These are phyloP conservation scores for Proteles cristata DNA, from an alignment of 2,113 vertebrate species.

Conservation along the genomic window DNA sequence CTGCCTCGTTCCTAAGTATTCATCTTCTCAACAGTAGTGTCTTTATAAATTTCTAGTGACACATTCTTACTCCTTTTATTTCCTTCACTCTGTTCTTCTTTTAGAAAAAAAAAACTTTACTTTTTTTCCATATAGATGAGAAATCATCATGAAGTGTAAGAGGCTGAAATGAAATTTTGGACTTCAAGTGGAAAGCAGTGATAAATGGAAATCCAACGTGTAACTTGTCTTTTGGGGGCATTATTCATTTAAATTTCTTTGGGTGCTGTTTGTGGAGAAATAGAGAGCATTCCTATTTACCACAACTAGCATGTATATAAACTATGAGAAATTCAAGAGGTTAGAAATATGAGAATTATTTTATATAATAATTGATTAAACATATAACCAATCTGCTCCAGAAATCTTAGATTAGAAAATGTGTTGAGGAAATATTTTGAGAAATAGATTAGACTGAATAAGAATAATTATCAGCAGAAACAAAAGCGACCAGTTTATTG, in stretches of 20 bases:
- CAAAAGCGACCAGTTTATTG: background rate
- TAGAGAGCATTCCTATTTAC: background rate
- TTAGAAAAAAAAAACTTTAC: background rate
- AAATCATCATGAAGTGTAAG: background rate
- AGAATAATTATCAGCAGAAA: background rate
- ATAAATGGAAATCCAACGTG: background rate
- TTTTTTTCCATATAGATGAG: background rate
- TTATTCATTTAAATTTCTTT: background rate
- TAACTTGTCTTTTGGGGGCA: background rate
- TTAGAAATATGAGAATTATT: background rate
- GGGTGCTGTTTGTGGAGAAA: background rate
- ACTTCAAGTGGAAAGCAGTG: background rate
- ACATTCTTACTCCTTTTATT: background rate
- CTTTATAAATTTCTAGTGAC: background rate
- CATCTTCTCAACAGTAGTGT: background rate
- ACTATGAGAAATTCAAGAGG: background rate
- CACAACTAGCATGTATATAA: background rate
- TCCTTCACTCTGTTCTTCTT: background rate
- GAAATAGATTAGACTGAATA: background rate
- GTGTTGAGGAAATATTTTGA: background rate
- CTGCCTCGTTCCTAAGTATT: background rate
- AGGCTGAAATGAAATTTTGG: background rate
- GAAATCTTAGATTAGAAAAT: background rate
- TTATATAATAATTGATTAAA: background rate
- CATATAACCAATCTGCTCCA: background rate